Base-by-base conservation (phyloP, 2,113 vertebrate species). In the Thamnophis sirtalis region DNA sequence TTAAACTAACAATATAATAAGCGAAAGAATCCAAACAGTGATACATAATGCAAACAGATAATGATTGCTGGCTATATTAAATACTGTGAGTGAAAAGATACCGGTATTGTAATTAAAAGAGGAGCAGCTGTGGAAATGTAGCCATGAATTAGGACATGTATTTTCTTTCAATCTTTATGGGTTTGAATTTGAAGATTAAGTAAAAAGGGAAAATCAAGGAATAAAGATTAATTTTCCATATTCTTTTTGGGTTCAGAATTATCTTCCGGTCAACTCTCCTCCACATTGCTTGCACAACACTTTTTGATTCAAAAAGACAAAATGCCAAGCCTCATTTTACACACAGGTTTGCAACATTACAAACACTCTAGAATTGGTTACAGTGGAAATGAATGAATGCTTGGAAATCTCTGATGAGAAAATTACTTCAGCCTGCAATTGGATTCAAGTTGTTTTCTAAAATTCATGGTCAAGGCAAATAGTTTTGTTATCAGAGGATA, bases 401-500 rank as follows among this genome's bases (percentile, higher is more conserved):
- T 95, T 95, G 96, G 96, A 97, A 97, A 96, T 97, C 93, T 95
- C 92, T 24, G 94, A 96, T 86, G 53, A 93, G 94, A 85, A 13
- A 89, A 93, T 89, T 0, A 60, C 26, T 48, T 54, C 0, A 1
- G 84, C 87, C 43, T 3, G 92, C 94, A 96, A 94, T 88, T 87
- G 89, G 92, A 63, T 24, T 96, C 93, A 96, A 89, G n/a, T 92
- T 85, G 91, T 94, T 96, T 95, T 93, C 92, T 94, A 92, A 55
- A 87, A 56, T 92, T 93, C 84, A 49, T 91, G 93, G 43, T 58
- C 9, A 50, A 92, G 19, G 87, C 89, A 84, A 15, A 58, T 24
- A 85, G 22, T 50, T 55, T 13, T 84, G 1, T 85, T 51, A n/a
- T 89, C 28, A 85, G 7, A 56, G 53, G 86, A 88, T 2, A 73